These are phyloP conservation scores for Paramacrobiotus metropolitanus DNA, from an alignment of 1,140 invertebrate genomes.

Conservation along the genomic window DNA sequence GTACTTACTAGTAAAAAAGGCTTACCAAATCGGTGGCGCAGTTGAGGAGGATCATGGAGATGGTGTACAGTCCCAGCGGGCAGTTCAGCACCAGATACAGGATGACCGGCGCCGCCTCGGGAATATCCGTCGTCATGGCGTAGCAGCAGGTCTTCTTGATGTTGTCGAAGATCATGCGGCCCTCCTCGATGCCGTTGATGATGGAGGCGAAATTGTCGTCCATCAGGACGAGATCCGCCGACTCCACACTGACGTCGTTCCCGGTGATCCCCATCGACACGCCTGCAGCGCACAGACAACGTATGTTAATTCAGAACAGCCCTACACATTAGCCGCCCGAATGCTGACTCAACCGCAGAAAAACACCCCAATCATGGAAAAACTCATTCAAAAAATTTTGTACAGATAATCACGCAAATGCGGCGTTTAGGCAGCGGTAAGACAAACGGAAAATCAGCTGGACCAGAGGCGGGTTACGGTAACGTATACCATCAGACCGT, in stretches of 20 bases:
- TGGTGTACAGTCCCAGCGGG: slow-evolving; percentile 26
- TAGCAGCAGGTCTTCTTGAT: slow-evolving; percentile 15
- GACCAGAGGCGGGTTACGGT: too few relatives aligned
- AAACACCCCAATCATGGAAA: too few relatives aligned
- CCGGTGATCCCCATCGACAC: slow-evolving; percentile 16
- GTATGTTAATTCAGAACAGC: too few relatives aligned
- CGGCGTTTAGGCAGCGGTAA: too few relatives aligned
- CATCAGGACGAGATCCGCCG: slow-evolving; percentile 26
- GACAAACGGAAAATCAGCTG: too few relatives aligned
- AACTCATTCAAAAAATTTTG: too few relatives aligned
- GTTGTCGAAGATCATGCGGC: slow-evolving; percentile 15
- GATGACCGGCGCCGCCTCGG: slow-evolving; percentile 28
- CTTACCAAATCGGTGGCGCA: slow-evolving; percentile 25
- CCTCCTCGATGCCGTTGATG: slow-evolving; percentile 38
- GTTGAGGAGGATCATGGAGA: slow-evolving; percentile 25
- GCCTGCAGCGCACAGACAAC: too few relatives aligned
- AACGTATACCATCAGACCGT: too few relatives aligned
- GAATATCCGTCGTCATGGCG: slow-evolving; percentile 23
- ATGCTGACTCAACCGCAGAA: too few relatives aligned
- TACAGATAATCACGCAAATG: too few relatives aligned
- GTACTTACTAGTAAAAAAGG: slow-evolving; percentile 7
- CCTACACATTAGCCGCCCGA: too few relatives aligned
- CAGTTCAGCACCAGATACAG: slow-evolving; percentile 25
- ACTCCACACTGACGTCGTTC: slow-evolving; percentile 35
- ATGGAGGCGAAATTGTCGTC: slow-evolving; percentile 14